Conservation (phyloP, 2,797 vertebrate genomes). For the Acrossocheilus fasciatus region DNA sequence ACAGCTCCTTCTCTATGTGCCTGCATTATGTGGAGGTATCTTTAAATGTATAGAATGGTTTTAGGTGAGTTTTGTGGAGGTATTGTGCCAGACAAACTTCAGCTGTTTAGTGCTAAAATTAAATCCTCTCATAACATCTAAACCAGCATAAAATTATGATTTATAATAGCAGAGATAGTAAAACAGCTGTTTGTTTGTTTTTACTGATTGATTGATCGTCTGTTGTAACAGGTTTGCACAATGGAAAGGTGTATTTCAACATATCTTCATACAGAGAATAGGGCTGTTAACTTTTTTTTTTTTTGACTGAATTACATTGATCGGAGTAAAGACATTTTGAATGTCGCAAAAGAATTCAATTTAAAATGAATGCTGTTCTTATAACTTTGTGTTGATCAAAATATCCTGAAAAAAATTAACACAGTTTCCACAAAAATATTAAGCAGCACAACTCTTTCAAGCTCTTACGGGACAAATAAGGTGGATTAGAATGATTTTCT, state of each 20-base stretch:
- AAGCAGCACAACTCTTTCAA: not conserved
- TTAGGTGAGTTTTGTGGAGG: conserved; percentile 1
- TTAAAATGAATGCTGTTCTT: not conserved
- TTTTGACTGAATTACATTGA: not conserved
- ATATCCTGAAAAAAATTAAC: not conserved
- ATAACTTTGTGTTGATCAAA: not conserved
- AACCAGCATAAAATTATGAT: not conserved
- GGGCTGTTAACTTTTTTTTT: not conserved
- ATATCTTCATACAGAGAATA: not conserved
- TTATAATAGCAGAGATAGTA: not conserved
- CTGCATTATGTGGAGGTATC: conserved; percentile 5
- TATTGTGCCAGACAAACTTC: conserved; percentile 1
- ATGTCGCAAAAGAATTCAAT: not conserved
- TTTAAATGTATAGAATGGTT: conserved; percentile 28
- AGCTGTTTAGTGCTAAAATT: not conserved
- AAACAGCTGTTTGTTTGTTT: not conserved
- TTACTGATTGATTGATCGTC: not conserved
- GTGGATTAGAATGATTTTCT: not conserved
- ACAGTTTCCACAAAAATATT: not conserved
- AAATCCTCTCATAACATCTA: not conserved
- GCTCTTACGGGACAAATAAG: no score
- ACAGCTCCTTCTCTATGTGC: conserved; percentile 35
- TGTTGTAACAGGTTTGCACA: no score
- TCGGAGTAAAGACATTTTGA: not conserved
- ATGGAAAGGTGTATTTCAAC: no score